Conservation (phyloP, 1,140 invertebrate species). For the Sitodiplosis mosellana region DNA sequence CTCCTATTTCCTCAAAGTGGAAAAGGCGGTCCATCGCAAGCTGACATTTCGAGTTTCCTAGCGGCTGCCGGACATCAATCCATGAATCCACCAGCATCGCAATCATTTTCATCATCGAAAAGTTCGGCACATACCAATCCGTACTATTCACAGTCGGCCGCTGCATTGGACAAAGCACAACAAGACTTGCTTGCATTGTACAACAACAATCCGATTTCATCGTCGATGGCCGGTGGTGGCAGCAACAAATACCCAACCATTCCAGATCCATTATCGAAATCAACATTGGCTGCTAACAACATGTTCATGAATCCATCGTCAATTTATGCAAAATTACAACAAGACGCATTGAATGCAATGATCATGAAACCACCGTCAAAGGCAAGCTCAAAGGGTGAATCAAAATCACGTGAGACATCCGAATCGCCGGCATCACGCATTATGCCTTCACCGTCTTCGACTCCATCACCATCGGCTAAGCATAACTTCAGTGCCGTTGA, state of each 20-base stretch:
- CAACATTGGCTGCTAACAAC: conserved; percentile 45
- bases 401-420: conserved; percentile 19
- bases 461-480: conserved; percentile 18
- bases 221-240: conserved; percentile 10
- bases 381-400: conserved; percentile 12
- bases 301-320: conserved; percentile 39
- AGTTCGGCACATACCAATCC: background rate
- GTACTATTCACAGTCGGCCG: conserved; percentile 16
- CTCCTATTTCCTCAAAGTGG: conserved; percentile 3
- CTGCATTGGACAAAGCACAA: conserved; percentile 22
- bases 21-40: no score
- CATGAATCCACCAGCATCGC: background rate
- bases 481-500: conserved; percentile 27
- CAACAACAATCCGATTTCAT: background rate
- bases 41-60: no score
- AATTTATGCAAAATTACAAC: conserved; percentile 27
- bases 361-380: conserved; percentile 26
- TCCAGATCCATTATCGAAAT: conserved; percentile 45
- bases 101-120: background rate
- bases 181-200: conserved; percentile 14
- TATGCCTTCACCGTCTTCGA: conserved; percentile 11
- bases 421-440: conserved; percentile 22
- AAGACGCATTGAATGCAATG: conserved; percentile 30
- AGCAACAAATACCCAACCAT: conserved; percentile 14
- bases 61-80: background rate